Conservation (phyloP, 2,888 invertebrate species). For the Drosophila diplacantha region DNA sequence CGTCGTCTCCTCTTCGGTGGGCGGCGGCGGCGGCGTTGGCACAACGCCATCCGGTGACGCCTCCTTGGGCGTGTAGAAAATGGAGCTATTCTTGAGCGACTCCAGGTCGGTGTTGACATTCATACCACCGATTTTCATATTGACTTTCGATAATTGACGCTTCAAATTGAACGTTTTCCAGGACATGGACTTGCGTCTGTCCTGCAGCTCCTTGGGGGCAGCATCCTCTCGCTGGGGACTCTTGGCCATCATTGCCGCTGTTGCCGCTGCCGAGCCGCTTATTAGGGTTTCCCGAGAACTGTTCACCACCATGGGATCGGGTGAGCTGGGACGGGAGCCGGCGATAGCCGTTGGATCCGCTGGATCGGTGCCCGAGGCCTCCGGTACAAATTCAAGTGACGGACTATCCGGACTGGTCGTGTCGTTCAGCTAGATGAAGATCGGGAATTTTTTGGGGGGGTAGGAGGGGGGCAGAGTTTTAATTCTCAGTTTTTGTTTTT, state of each 20-base stretch:
- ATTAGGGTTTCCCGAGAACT: slow-evolving; percentile 74
- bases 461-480: slow-evolving; percentile 25
- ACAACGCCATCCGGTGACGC: slow-evolving; percentile 60
- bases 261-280: slow-evolving; percentile 49
- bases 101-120: slow-evolving; percentile 73
- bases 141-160: slow-evolving; percentile 88
- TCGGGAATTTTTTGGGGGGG: slow-evolving; percentile 30
- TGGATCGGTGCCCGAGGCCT: slow-evolving; percentile 56
- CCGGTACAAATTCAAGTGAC: slow-evolving; percentile 72
- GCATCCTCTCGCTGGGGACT: slow-evolving; percentile 67
- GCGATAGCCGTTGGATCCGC: slow-evolving; percentile 35
- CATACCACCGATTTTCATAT: slow-evolving; percentile 77
- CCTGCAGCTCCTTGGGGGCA: slow-evolving; percentile 77
- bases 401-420: slow-evolving; percentile 74
- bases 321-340: slow-evolving; percentile 78
- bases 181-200: slow-evolving; percentile 82
- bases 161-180: slow-evolving; percentile 90
- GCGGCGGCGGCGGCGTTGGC: slow-evolving; percentile 26
- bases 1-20: slow-evolving; percentile 49
- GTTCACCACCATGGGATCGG: slow-evolving; percentile 60
- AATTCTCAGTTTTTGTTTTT: slow-evolving; percentile 20
- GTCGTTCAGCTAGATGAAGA: slow-evolving; percentile 62
- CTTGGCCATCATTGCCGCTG: slow-evolving; percentile 54
- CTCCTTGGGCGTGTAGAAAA: slow-evolving; percentile 72
- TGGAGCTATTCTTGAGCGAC: slow-evolving; percentile 78